Evolutionary conservation across 2,113 vertebrate genomes (phyloP), one percentile per base, ranked within the genome.

Genomic region (Boulengeromyrus knoepffleri): DNA sequence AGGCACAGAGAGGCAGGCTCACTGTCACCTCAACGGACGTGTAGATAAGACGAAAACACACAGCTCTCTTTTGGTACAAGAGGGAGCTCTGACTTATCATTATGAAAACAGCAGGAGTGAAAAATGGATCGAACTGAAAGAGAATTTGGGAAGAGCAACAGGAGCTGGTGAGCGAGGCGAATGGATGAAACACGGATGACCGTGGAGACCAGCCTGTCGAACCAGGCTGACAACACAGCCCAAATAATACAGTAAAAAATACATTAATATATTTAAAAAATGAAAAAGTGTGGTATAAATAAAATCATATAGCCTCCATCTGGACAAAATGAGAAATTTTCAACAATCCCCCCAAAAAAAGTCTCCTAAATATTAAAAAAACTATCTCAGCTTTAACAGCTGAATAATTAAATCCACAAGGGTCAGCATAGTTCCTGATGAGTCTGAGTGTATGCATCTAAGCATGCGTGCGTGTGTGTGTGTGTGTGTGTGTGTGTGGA

Each of bases 81-180:
- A 83, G 52, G 88, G 89, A 93, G 90, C 90, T 93, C 90, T 19
- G 91, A 91, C 91, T 92, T 90, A 92, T 92, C 90, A 90, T 90
- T 92, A 58, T 12, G 47, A 86, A 86, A 86, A 4, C 84, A 86
- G 84, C 47, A 50, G 84, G 84, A 50, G 84, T 31, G 47, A 27
- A 86, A 86, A 85, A 85, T 85, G 19, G 19, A 49, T 85, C 21
- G 46, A 49, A 49, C 46, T 50, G 84, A 86, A 86, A 50, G n/a
- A 49, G 84, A 85, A 85, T 24, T 46, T n/a, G 45, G 9, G 84
- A 50, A 13, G 21, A 49, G 45, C 21, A 31, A 85, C n/a, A n/a
- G 84, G 45, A 85, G 46, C n/a, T 27, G 46, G 46, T 31, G n/a
- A 47, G 46, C 45, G 45, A 50, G 24, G 5, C n/a, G 24, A 46